Evolutionary conservation across 2,797 vertebrate species (phyloP).

Genomic region (Babyrousa celebensis): DNA sequence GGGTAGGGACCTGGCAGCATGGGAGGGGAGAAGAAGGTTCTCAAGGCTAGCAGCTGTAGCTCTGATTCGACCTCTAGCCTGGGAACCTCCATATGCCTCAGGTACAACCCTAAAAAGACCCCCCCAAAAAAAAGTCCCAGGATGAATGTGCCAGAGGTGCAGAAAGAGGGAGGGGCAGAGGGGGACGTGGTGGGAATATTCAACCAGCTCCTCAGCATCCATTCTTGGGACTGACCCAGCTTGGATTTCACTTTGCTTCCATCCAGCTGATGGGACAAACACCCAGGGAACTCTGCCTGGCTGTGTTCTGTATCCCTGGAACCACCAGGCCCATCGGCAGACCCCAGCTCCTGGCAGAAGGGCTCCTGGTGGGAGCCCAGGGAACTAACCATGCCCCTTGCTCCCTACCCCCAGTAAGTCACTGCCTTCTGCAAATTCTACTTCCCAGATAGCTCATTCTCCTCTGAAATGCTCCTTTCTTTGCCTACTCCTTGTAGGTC

Average conservation of each 20-base stretch:
- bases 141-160: not conserved
- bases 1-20: not conserved
- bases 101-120: too few species aligned
- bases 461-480: not conserved
- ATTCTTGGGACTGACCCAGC: not conserved
- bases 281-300: not conserved
- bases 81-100: too few species aligned
- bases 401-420: not conserved
- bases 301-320: not conserved
- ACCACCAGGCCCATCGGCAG: not conserved
- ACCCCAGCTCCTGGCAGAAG: not conserved
- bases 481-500: not conserved
- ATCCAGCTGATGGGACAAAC: not conserved
- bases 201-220: not conserved
- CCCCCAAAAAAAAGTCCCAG: not conserved
- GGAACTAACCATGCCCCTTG: not conserved
- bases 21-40: not conserved
- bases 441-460: not conserved
- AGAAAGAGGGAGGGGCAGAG: not conserved
- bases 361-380: not conserved
- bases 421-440: not conserved
- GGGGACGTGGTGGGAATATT: accelerated
- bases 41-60: not conserved
- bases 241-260: not conserved
- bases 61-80: too few species aligned